phyloP scores from a whole-genome alignment of 2,888 invertebrate species.

The Macrosoma leucophasiata region DNA sequence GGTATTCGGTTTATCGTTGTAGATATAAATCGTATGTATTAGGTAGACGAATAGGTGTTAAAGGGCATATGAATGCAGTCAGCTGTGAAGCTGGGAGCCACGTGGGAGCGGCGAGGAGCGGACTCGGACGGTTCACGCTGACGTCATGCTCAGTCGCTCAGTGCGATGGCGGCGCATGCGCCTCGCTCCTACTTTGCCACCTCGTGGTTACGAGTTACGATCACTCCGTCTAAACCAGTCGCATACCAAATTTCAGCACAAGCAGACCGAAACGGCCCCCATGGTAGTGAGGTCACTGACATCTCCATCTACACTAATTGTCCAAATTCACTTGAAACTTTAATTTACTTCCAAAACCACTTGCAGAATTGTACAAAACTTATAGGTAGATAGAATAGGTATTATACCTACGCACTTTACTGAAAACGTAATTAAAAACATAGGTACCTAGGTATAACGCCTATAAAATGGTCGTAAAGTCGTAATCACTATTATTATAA shows the following conservation, averaged over 20 bases:
- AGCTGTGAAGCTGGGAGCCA: constrained; percentile 49
- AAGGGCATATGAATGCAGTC: constrained; percentile 31
- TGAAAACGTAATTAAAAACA: too few relatives aligned
- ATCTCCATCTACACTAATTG: constrained; percentile 38
- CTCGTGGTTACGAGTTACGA: constrained; percentile 35
- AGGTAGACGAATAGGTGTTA: constrained; percentile 1
- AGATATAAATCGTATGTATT: not conserved
- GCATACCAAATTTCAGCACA: constrained; percentile 57
- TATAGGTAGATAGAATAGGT: too few relatives aligned
- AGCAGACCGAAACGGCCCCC: constrained; percentile 58
- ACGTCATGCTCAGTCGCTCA: constrained; percentile 39
- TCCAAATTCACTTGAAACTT: too few relatives aligned
- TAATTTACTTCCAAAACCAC: constrained; percentile 8
- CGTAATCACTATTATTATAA: too few relatives aligned
- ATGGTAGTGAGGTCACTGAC: constrained; percentile 57
- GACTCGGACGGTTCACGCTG: constrained; percentile 36
- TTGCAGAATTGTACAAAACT: constrained; percentile 1
- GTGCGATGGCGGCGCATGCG: constrained; percentile 33
- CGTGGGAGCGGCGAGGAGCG: constrained; percentile 44
- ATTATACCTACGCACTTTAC: too few relatives aligned
- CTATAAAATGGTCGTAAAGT: too few relatives aligned
- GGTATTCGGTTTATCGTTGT: too few relatives aligned
- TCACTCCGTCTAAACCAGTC: constrained; percentile 49
- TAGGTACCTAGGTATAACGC: too few relatives aligned
- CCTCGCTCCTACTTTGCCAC: constrained; percentile 30